These are phyloP conservation scores for Drosophila micromelanica DNA, from an alignment of 1,140 invertebrate species.

Conservation along the genomic window DNA sequence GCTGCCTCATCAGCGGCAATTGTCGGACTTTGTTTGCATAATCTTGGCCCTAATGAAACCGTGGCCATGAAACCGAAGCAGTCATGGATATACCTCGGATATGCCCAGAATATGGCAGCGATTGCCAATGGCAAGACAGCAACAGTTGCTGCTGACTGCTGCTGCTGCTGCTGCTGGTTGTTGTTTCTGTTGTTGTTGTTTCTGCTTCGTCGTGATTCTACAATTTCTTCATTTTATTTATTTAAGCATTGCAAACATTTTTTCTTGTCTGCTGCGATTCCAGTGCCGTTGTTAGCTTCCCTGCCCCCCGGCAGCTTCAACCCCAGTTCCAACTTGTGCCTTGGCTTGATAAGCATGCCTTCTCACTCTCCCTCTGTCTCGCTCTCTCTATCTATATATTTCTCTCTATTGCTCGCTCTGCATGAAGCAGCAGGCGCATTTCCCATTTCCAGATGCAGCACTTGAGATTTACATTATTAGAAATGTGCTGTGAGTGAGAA, in stretches of 20 bases:
- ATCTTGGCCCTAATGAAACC: constrained; percentile 67
- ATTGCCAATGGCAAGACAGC: constrained; percentile 27
- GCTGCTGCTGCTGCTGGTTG: constrained; percentile 18
- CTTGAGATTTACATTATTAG: constrained; percentile 52
- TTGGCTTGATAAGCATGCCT: constrained; percentile 32
- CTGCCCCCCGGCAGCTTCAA: neutral
- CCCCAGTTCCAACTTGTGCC: neutral
- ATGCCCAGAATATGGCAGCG: constrained; percentile 34
- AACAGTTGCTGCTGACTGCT: constrained; percentile 28
- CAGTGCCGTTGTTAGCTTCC: constrained; percentile 23
- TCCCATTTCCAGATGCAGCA: constrained; percentile 35
- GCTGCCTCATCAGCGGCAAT: constrained; percentile 56
- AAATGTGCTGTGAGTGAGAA: constrained; percentile 25
- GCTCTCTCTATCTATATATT: constrained; percentile 3
- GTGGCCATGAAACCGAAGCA: constrained; percentile 46
- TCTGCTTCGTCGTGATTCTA: constrained; percentile 73
- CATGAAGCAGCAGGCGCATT: constrained; percentile 39
- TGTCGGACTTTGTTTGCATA: constrained; percentile 64
- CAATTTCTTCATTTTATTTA: constrained; percentile 82
- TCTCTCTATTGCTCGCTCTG: constrained; percentile 6
- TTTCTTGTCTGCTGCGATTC: constrained; percentile 51
- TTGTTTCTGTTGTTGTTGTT: constrained; percentile 33
- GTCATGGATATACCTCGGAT: constrained; percentile 36
- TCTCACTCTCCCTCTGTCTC: constrained; percentile 14
- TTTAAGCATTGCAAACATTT: constrained; percentile 80